phyloP scores from a whole-genome alignment of 2,888 invertebrate genomes.

The Petrolisthes cinctipes region DNA sequence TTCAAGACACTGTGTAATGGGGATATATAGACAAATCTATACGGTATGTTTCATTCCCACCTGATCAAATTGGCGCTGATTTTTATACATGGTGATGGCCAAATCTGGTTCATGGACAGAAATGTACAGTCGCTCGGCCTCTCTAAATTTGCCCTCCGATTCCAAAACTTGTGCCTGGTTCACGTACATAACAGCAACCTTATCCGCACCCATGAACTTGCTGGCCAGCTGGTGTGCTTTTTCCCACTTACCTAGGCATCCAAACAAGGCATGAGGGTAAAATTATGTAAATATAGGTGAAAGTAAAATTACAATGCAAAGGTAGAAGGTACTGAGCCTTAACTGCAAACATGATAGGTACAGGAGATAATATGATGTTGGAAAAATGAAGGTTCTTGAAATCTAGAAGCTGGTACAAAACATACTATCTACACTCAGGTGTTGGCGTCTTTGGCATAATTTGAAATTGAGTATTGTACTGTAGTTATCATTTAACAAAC shows the following conservation, averaged over 20 bases:
- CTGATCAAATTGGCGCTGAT: slow-evolving; percentile 83
- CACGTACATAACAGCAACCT: slow-evolving; percentile 84
- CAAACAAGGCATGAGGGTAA: too few species aligned
- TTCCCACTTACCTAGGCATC: slow-evolving; percentile 79
- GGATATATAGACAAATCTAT: not conserved
- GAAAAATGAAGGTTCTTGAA: too few species aligned
- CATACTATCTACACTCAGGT: too few species aligned
- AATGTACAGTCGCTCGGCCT: slow-evolving; percentile 93
- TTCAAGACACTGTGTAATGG: not conserved
- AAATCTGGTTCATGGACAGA: slow-evolving; percentile 90
- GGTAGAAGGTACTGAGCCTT: too few species aligned
- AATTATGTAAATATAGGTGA: too few species aligned
- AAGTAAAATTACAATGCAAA: too few species aligned
- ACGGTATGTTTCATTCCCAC: slow-evolving; percentile 66
- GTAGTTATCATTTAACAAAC: too few species aligned
- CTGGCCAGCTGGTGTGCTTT: slow-evolving; percentile 86
- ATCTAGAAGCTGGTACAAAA: too few species aligned
- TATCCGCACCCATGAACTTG: slow-evolving; percentile 78
- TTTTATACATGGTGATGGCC: slow-evolving; percentile 98
- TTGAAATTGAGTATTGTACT: too few species aligned
- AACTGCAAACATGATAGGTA: too few species aligned
- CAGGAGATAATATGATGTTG: too few species aligned
- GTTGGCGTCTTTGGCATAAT: too few species aligned
- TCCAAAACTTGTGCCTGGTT: slow-evolving; percentile 86
- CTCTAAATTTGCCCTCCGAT: slow-evolving; percentile 81